Base-by-base conservation (phyloP, 2,113 vertebrate genomes). In the Oophaga pumilio region DNA sequence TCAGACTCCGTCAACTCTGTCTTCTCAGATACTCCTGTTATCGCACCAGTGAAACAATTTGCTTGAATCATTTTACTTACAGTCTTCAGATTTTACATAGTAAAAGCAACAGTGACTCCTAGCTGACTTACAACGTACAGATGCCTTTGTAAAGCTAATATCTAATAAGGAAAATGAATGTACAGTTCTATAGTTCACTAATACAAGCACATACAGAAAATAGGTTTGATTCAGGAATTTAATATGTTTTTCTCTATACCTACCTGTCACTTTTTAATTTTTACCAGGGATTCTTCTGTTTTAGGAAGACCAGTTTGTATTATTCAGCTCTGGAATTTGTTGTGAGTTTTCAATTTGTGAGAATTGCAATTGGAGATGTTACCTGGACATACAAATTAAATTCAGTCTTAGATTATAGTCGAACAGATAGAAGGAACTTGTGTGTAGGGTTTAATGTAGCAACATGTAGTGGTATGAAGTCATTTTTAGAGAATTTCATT, bases 1-100 rank as follows among this genome's bases (percentile, higher is more conserved):
- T 90, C 91, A 0, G 90, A 94, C 88, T 94, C 93, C 10, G 90
- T 94, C 88, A 94, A 91, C 66, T 94, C 93, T 0, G 92, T 93
- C 82, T 94, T 94, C 87, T 94, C 94, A 68, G 94, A 94, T 85
- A 93, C 92, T 0, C 94, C 93, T 85, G 93, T 94, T 88, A 91
- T 93, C 91, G 88, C 93, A 0, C 91, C 92, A 15, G 87, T 92
- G 86, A 94, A 93, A 89, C 88, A 84, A 89, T 80, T 81, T 89
- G 88, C 91, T 86, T 90, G 85, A 89, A 59, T 92, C 89, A 88
- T 12, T 90, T 66, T 77, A 74, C 6, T 53, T 53, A 22, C 79
- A 76, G 14, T 91, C 84, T 90, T 82, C 85, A 85, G 84, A 90
- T 90, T 88, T 43, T 91, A 73, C 89, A 83, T 89, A 64, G 87